Conservation (phyloP, 2,797 vertebrate genomes). For the Phalloptychus januarius region DNA sequence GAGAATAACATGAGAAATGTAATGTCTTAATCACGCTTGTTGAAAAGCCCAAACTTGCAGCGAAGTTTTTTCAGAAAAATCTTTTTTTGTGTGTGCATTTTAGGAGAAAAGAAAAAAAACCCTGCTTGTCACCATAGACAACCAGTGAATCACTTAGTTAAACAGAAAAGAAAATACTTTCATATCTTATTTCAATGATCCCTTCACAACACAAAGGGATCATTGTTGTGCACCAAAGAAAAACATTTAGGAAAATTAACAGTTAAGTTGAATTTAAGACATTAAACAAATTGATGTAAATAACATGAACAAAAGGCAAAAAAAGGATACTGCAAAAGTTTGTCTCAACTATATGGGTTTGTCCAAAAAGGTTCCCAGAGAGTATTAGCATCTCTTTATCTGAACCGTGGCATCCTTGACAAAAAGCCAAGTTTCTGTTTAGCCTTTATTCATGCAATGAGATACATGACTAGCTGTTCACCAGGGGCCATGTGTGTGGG, state of each 20-base stretch:
- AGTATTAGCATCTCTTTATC: conserved; percentile 20
- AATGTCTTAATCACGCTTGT: conserved; percentile 15
- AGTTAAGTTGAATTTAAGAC: background rate
- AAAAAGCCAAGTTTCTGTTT: conserved; percentile 44
- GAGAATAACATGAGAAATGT: conserved; percentile 13
- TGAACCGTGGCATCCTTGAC: conserved; percentile 38
- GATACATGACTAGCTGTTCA: conserved; percentile 26
- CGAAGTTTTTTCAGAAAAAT: conserved; percentile 18
- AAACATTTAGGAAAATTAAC: background rate
- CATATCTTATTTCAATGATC: conserved; percentile 51
- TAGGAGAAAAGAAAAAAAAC: conserved; percentile 17
- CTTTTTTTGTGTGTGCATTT: conserved; percentile 9
- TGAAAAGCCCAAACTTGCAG: conserved; percentile 25
- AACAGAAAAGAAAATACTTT: conserved; percentile 41
- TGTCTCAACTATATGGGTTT: conserved; percentile 29
- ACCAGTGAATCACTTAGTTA: conserved; percentile 30
- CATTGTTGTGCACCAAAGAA: conserved; percentile 35
- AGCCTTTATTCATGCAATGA: conserved; percentile 49
- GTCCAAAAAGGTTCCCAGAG: conserved; percentile 16
- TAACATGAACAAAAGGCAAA: background rate
- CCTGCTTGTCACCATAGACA: conserved; percentile 28
- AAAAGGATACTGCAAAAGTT: conserved; percentile 16
- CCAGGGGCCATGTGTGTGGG: conserved; percentile 10
- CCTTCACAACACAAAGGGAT: conserved; percentile 52
- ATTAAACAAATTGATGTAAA: background rate